These are phyloP conservation scores for Chrysolina oricalcia DNA, from an alignment of 2,888 invertebrate species.

Conservation along the genomic window DNA sequence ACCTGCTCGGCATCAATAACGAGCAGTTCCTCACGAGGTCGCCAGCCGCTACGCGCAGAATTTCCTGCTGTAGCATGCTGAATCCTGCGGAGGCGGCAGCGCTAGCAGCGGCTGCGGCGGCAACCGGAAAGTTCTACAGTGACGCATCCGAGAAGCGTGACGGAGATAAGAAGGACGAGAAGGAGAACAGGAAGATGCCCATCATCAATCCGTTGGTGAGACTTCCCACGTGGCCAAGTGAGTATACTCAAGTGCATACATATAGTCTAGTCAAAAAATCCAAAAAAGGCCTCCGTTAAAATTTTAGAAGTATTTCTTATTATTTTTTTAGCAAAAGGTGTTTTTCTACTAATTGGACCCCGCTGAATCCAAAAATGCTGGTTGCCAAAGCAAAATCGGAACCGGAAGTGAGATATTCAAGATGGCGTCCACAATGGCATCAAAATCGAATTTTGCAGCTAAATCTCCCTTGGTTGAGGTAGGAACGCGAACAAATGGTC, in stretches of 20 bases:
- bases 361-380: no score
- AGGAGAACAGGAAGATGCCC: conserved; percentile 80
- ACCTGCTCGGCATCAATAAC: conserved; percentile 77
- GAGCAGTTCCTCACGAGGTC: conserved; percentile 83
- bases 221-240: conserved; percentile 91
- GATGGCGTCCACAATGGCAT: no score
- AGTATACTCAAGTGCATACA: conserved; percentile 62
- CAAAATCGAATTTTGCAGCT: no score
- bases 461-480: no score
- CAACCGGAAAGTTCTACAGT: conserved; percentile 74
- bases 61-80: conserved; percentile 92
- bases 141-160: conserved; percentile 68
- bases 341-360: no score
- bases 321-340: no score
- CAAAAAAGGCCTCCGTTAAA: no score
- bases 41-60: conserved; percentile 89
- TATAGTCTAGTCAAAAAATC: not conserved
- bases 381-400: no score
- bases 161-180: conserved; percentile 65
- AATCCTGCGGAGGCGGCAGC: conserved; percentile 81
- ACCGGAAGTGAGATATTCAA: no score
- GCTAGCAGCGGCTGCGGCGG: conserved; percentile 78
- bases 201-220: conserved; percentile 93
- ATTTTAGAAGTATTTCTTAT: no score
- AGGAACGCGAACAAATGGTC: no score